These are phyloP conservation scores for Ahaetulla prasina DNA, from an alignment of 2,113 vertebrate genomes.

Conservation along the genomic window DNA sequence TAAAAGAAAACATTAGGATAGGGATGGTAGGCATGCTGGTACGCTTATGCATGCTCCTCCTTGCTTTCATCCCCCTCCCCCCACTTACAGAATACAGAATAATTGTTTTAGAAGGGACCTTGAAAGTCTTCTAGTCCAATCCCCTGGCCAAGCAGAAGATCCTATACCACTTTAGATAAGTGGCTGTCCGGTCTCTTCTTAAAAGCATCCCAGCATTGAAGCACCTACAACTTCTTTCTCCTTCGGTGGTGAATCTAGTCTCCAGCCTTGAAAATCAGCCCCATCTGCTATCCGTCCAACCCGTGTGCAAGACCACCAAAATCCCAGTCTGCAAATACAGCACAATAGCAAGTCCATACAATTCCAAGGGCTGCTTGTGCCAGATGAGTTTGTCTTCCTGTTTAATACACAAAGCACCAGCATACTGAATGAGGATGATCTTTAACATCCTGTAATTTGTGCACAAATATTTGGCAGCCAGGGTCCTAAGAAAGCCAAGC, in stretches of 20 bases:
- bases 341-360: conserved; percentile 34
- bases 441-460: conserved; percentile 33
- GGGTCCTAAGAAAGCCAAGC: neutral
- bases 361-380: conserved; percentile 32
- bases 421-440: conserved; percentile 24
- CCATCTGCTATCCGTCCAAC: neutral
- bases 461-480: conserved; percentile 49
- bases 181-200: neutral
- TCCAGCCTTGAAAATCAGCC: neutral
- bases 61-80: neutral
- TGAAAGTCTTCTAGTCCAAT: neutral
- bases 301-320: neutral
- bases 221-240: neutral
- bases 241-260: rapidly evolving
- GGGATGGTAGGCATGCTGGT: too few relatives aligned
- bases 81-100: neutral
- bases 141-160: too few relatives aligned
- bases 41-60: too few relatives aligned
- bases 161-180: neutral
- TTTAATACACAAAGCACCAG: conserved; percentile 51
- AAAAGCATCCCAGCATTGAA: neutral
- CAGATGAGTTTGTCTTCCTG: conserved; percentile 47
- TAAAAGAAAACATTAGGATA: too few relatives aligned
- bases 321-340: conserved; percentile 16
- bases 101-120: neutral